Base-by-base conservation (phyloP, 2,797 vertebrate species). In the Myripristis jacobus region DNA sequence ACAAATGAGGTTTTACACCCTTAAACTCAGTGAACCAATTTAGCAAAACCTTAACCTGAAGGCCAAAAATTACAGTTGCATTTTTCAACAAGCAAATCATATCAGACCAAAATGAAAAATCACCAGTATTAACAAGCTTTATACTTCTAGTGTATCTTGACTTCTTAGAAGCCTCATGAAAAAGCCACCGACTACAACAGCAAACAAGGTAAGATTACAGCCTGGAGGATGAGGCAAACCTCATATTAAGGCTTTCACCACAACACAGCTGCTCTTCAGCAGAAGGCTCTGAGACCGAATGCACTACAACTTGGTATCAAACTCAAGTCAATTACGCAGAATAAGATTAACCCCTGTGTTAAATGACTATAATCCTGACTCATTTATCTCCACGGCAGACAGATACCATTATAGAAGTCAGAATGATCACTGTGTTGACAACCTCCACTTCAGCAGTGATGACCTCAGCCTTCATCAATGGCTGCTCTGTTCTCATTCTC, bases 301-400 rank as follows among this genome's bases (percentile, higher is more conserved):
- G 47, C 6, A 22, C 68, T 3, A 5, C 56, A 44, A 73, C 65
- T 72, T 48, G 5, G 43, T 47, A 70, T 80, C 58, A 46, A 74
- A 74, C 15, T 38, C 7, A 15, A 22, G 21, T 71, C 67, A 73
- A 78, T 61, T 65, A 75, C 60, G 63, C 24, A n/a, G 60, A 77
- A 61, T 56, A 52, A 60, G 57, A 58, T 61, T 63, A 63, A 11
- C 64, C 66, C 36, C 19, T 46, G 9, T 29, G 55, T 66, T 63
- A 70, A 85, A 92, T 66, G 46, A 89, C 87, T 91, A 84, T 89
- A 87, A 88, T 90, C 79, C 66, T 22, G 75, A 78, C 73, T 86
- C 53, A 77, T 86, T 86, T 80, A 68, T 56, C 43, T 85, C 70
- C 15, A 24, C 7, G 54, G 31, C 75, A 80, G 54, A 80, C 62